phyloP scores from a whole-genome alignment of 2,888 invertebrate genomes.

The Conchocele bisecta region DNA sequence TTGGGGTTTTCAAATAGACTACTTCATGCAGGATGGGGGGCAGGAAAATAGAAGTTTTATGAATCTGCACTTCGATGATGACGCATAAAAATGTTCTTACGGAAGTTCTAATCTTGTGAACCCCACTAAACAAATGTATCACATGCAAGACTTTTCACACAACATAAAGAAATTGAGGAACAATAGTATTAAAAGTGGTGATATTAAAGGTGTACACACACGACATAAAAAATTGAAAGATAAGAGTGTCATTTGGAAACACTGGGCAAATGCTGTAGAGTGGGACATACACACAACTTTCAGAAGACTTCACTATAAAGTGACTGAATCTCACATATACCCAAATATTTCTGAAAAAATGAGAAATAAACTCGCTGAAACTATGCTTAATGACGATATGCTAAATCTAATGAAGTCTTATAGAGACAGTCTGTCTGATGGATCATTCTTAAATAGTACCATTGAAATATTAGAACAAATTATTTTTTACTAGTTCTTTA shows the following conservation, averaged over 20 bases:
- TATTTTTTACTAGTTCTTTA: too few species aligned
- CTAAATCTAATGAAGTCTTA: constrained; percentile 26
- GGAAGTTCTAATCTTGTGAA: constrained; percentile 17
- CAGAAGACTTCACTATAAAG: constrained; percentile 20
- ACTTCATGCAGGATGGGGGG: constrained; percentile 40
- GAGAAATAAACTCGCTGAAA: constrained; percentile 40
- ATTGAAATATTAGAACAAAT: too few species aligned
- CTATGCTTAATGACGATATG: constrained; percentile 30
- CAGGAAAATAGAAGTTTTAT: constrained; percentile 41
- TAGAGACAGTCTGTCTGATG: too few species aligned
- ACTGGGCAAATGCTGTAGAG: too few species aligned
- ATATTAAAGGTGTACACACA: constrained; percentile 27
- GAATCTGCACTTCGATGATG: constrained; percentile 26
- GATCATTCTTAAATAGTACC: too few species aligned
- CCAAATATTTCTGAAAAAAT: constrained; percentile 37
- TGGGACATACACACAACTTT: neutral
- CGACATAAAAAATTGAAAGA: constrained; percentile 11
- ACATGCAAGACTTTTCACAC: constrained; percentile 42
- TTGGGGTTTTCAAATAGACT: constrained; percentile 40
- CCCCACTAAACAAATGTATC: constrained; percentile 10
- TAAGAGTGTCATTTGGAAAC: constrained; percentile 28
- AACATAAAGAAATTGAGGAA: constrained; percentile 44
- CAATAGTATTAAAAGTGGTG: constrained; percentile 28
- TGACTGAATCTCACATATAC: constrained; percentile 30
- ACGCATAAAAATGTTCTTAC: neutral